Conservation (phyloP, 2,797 vertebrate species). For the Hirundo rustica region DNA sequence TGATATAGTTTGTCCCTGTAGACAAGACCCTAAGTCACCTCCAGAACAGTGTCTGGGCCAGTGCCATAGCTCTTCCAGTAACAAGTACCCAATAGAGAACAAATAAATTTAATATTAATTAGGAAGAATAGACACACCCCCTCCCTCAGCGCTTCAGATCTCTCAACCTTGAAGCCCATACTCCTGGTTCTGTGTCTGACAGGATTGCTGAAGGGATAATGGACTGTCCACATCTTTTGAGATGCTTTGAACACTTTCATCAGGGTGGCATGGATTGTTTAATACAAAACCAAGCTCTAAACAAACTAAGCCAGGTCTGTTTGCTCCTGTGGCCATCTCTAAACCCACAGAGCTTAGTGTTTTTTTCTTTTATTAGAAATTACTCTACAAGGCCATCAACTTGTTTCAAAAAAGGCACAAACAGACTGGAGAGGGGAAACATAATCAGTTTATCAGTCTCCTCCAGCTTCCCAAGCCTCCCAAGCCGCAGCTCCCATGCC, state of each 20-base stretch:
- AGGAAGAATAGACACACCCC: accelerated
- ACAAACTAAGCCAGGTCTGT: neutral
- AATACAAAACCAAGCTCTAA: neutral
- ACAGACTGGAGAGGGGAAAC: neutral
- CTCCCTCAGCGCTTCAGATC: neutral
- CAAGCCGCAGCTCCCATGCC: neutral
- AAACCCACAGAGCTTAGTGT: accelerated
- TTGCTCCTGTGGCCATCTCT: accelerated
- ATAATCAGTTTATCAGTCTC: neutral
- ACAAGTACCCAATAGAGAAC: accelerated
- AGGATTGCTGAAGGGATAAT: neutral
- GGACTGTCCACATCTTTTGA: neutral
- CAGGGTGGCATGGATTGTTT: accelerated
- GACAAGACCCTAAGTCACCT: neutral
- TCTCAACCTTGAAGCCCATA: neutral
- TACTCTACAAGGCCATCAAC: neutral
- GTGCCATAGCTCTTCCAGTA: neutral
- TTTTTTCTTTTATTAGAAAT: neutral
- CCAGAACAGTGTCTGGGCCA: accelerated
- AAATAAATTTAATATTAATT: neutral
- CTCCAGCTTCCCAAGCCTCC: neutral
- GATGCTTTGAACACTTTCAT: neutral
- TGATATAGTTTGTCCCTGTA: neutral
- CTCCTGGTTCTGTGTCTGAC: accelerated
- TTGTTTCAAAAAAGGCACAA: neutral